Conservation (phyloP, 2,888 invertebrate genomes). For the Tenodera sinensis region DNA sequence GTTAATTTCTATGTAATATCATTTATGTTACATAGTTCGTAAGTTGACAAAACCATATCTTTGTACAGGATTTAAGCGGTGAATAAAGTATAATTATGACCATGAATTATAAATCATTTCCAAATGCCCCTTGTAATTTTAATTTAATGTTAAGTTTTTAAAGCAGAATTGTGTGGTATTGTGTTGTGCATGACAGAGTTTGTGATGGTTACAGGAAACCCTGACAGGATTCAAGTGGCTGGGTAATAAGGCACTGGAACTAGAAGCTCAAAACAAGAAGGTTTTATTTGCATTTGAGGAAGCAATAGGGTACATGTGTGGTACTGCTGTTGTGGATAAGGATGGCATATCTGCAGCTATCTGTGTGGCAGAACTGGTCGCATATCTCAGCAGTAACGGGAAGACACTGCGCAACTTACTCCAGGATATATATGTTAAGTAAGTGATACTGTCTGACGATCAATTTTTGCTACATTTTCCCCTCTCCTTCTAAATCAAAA, state of each 20-base stretch:
- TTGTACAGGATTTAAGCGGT: too few relatives aligned
- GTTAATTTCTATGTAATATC: too few relatives aligned
- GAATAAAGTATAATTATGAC: too few relatives aligned
- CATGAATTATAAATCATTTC: too few relatives aligned
- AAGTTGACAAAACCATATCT: too few relatives aligned
- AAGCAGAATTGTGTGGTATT: too few relatives aligned
- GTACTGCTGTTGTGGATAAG: conserved; percentile 85
- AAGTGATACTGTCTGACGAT: too few relatives aligned
- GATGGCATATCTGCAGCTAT: conserved; percentile 93
- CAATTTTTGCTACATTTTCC: too few relatives aligned
- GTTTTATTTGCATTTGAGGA: conserved; percentile 97
- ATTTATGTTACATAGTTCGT: too few relatives aligned
- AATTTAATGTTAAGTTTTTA: too few relatives aligned
- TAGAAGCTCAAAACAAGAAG: conserved; percentile 65
- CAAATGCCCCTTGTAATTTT: too few relatives aligned
- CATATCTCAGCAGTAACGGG: conserved; percentile 59
- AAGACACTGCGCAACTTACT: conserved; percentile 52
- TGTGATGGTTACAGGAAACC: conserved; percentile 64
- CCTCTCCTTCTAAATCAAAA: too few relatives aligned
- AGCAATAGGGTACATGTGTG: conserved; percentile 97
- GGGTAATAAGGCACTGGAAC: conserved; percentile 79
- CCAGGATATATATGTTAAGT: conserved; percentile 69
- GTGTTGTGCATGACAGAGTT: background rate
- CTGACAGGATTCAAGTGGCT: conserved; percentile 99
- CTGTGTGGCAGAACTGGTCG: conserved; percentile 70